phyloP scores from a whole-genome alignment of 2,888 invertebrate species.

The Anodontia alba region DNA sequence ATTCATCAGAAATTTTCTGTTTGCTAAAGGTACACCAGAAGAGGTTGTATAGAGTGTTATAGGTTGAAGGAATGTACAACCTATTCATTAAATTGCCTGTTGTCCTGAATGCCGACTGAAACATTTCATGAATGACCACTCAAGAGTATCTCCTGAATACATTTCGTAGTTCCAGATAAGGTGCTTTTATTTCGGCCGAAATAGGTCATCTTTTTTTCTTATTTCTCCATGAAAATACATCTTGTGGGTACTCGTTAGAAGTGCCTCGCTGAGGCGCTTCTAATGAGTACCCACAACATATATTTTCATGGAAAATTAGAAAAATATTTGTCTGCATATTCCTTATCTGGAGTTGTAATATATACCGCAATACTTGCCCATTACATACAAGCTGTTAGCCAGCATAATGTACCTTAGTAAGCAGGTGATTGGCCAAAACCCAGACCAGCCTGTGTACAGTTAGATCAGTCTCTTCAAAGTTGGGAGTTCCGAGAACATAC shows the following conservation, averaged over 20 bases:
- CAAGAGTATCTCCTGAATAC: slow-evolving; percentile 6
- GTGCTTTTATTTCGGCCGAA: too few relatives aligned
- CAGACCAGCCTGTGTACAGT: too few relatives aligned
- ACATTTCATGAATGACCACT: slow-evolving; percentile 18
- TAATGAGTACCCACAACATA: neutral
- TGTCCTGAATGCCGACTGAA: slow-evolving; percentile 6
- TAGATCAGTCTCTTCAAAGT: too few relatives aligned
- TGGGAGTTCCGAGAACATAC: too few relatives aligned
- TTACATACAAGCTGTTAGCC: too few relatives aligned
- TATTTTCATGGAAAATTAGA: neutral
- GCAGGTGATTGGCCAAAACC: too few relatives aligned
- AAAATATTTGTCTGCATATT: too few relatives aligned
- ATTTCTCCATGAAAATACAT: neutral
- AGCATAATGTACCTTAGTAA: too few relatives aligned
- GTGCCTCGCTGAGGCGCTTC: neutral
- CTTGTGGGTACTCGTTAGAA: neutral
- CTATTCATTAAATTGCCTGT: slow-evolving; percentile 3
- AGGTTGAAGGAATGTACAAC: neutral
- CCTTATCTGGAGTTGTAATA: too few relatives aligned
- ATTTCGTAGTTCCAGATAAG: neutral
- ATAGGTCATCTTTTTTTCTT: too few relatives aligned
- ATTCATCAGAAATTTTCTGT: neutral
- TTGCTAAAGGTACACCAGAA: neutral
- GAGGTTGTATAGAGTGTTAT: neutral
- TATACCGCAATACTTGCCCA: too few relatives aligned